Evolutionary conservation across 2,113 vertebrate genomes (phyloP), one percentile per base, ranked within the genome.

Genomic region (Silurus asotus): DNA sequence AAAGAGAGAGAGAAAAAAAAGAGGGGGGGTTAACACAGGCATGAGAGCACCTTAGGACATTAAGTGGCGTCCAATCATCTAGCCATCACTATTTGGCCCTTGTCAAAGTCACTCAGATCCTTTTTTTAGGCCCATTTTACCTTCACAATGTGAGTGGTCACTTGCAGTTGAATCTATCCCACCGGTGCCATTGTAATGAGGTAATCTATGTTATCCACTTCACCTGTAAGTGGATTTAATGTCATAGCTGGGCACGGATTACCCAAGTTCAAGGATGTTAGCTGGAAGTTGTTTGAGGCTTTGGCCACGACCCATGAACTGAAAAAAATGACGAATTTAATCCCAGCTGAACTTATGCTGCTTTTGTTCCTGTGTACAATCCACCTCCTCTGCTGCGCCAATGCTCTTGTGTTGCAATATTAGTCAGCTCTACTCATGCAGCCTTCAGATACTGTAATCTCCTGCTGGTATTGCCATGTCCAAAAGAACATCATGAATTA

Each of bases 381-480:
- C 77, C 56, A 61, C 77, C 77, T 48, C 56, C 77, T 80, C 56
- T 17, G 5, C 56, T 80, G 28, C 77, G 61, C 56, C 25, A 61
- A 5, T 23, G 37, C 77, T 61, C 28, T 80, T 80, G 28, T 61
- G 19, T 58, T 80, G 56, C 28, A 80, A 80, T 61, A 80, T 80
- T 80, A 80, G 77, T 80, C 77, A 80, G 77, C 58, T 3, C 56
- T 61, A 61, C 56, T 80, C 77, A 61, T 80, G 58, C 77, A 80
- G 56, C 77, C 56, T 80, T 80, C 77, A 61, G 56, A 80, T 80
- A 48, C 77, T 59, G 77, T 58, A 61, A 61, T 80, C 77, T 80
- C 19, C 56, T 48, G 77, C 77, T 80, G 28, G 56, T 79, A 59
- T 37, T 20, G 56, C 48, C 10, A 7, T 23, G 23, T 80, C 28